Base-by-base conservation (phyloP, 2,888 invertebrate genomes). In the Caenorhabditis becei region DNA sequence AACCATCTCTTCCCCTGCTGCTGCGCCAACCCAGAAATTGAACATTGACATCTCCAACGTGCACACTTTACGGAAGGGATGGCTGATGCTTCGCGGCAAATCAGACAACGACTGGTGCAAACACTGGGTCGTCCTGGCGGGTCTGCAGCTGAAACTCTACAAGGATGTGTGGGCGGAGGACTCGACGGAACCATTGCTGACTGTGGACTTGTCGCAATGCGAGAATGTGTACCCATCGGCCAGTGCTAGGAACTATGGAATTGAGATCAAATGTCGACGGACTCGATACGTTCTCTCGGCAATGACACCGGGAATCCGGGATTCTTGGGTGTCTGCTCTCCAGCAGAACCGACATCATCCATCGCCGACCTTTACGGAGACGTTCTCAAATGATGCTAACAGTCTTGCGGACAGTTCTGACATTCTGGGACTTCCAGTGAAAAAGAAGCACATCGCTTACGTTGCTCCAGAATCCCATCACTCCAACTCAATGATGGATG, bases 381-480 rank as follows among this genome's bases (percentile, higher is more conserved):
- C 87, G 24, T 75, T 78, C n/a, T 82, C 86, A 8, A 86, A 88
- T 20, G 90, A 90, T 63, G 89, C 87, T 1, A 82, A 86, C 41
- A 87, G 87, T 35, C 75, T 89, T 16, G 88, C 89, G n/a, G 90
- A 90, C 74, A 87, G 87, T 41, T 84, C 88, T 7, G 89, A 89
- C 63, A 75, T 90, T 20, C 72, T 88, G 54, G 83, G 87, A 26
- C 58, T 82, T 35, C 86, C 84, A 4, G 78, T 82, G 16, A 81
- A 88, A 49, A 90, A 89, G 83, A 90, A 90, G 77, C 88, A 89
- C 80, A 91, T 91, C 49, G 91, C 91, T 7, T 91, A 91, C 66
- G 91, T 91, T 14, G 91, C 91, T n/a, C 91, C 91, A 3, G 91
- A 91, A 74, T 89, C 89, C 4, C 91, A 91, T 67, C 90, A 90